Conservation (phyloP, 2,797 vertebrate species). For the Gobionotothen gibberifrons region DNA sequence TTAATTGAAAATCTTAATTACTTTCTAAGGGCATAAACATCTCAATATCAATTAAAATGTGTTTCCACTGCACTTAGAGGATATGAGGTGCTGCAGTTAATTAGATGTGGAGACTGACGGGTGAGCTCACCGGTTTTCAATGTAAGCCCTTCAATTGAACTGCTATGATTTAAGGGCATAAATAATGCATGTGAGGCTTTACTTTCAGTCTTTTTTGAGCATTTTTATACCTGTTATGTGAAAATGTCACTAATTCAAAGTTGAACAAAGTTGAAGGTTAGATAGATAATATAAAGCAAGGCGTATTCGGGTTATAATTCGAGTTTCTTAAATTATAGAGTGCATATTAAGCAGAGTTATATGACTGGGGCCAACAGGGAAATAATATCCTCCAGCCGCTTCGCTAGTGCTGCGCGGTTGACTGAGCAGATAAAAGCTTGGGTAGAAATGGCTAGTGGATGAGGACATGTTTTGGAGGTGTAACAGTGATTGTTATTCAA, state of each 20-base stretch:
- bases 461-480: conserved; percentile 88
- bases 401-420: conserved; percentile 83
- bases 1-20: conserved; percentile 92
- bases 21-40: conserved; percentile 90
- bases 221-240: conserved; percentile 77
- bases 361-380: conserved; percentile 87
- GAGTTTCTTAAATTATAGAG: conserved; percentile 88
- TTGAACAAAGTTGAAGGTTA: conserved; percentile 88
- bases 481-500: conserved; percentile 89
- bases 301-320: conserved; percentile 84
- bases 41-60: conserved; percentile 90
- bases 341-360: conserved; percentile 89
- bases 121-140: conserved; percentile 80
- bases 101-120: conserved; percentile 86
- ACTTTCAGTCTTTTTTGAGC: conserved; percentile 63
- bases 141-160: conserved; percentile 83
- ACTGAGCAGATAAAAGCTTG: conserved; percentile 87
- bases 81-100: conserved; percentile 87
- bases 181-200: conserved; percentile 83
- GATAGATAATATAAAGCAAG: conserved; percentile 83
- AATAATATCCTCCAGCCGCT: conserved; percentile 89
- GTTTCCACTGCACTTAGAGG: conserved; percentile 86
- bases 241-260: conserved; percentile 83
- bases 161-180: conserved; percentile 81
- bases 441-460: conserved; percentile 85